Evolutionary conservation across 2,888 invertebrate species (phyloP).

Genomic region (Zhuqinia jingwanae): DNA sequence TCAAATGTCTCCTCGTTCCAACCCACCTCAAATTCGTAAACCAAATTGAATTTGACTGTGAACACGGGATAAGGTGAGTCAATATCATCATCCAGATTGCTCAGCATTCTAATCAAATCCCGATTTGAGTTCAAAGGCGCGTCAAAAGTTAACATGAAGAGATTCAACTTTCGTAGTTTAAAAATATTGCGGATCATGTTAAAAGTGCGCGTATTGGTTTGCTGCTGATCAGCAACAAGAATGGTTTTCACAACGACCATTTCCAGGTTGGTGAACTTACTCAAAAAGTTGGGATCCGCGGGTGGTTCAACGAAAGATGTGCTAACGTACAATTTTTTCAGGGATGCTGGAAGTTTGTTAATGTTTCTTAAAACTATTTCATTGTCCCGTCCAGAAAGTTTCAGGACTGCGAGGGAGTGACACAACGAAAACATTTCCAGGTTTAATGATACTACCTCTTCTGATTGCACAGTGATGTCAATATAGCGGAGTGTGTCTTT

Average conservation of each 20-base stretch:
- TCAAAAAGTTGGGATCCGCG: slow-evolving; percentile 15
- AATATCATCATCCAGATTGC: slow-evolving; percentile 24
- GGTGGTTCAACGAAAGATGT: slow-evolving; percentile 48
- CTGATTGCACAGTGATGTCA: slow-evolving; percentile 40
- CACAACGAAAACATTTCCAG: slow-evolving; percentile 64
- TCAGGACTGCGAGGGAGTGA: slow-evolving; percentile 55
- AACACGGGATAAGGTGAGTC: slow-evolving; percentile 20
- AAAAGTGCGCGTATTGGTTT: slow-evolving; percentile 38
- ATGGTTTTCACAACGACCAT: slow-evolving; percentile 68
- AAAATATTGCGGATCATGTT: slow-evolving; percentile 23
- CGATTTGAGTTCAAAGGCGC: slow-evolving; percentile 35
- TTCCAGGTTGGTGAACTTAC: slow-evolving; percentile 53
- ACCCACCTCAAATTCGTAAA: slow-evolving; percentile 52
- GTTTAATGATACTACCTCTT: slow-evolving; percentile 47
- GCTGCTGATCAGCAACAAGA: slow-evolving; percentile 27
- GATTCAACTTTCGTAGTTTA: slow-evolving; percentile 45
- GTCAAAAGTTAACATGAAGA: slow-evolving; percentile 57
- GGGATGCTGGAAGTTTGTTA: slow-evolving; percentile 42
- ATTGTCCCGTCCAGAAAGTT: slow-evolving; percentile 41
- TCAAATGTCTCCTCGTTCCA: slow-evolving; percentile 68
- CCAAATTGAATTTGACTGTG: slow-evolving; percentile 35
- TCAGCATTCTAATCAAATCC: slow-evolving; percentile 34
- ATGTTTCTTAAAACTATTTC: slow-evolving; percentile 57
- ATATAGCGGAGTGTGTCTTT: slow-evolving; percentile 50
- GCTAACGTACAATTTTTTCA: slow-evolving; percentile 58